These are phyloP conservation scores for Plusia festucae DNA, from an alignment of 2,888 invertebrate genomes.

Conservation along the genomic window DNA sequence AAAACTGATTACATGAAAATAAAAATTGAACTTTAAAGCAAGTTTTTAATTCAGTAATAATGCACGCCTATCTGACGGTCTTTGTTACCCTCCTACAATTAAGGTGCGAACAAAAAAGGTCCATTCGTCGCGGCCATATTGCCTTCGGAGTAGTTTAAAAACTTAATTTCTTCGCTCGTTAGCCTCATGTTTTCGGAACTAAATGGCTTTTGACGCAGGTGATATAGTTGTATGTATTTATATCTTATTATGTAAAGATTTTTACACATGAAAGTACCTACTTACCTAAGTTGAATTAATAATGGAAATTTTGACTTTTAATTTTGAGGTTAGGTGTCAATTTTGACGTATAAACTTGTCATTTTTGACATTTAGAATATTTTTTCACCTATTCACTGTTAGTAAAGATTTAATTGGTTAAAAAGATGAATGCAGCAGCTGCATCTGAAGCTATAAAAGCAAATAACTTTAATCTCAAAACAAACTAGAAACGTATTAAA, in stretches of 20 bases:
- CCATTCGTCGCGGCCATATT: constrained; percentile 63
- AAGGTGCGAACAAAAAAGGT: constrained; percentile 57
- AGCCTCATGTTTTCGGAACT: constrained; percentile 55
- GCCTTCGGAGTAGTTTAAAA: constrained; percentile 71
- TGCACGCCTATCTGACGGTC: constrained; percentile 32
- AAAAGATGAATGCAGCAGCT: constrained; percentile 19
- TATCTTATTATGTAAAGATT: constrained; percentile 19
- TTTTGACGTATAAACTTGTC: not conserved
- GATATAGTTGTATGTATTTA: constrained; percentile 27
- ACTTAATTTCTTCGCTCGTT: constrained; percentile 77
- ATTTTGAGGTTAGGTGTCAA: not conserved
- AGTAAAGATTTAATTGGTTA: not conserved
- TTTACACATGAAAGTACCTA: too few species aligned
- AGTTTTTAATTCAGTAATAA: not conserved
- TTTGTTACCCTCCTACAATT: constrained; percentile 51
- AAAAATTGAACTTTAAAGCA: not conserved
- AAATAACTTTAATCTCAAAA: constrained; percentile 25
- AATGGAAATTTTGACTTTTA: not conserved
- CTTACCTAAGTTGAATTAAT: too few species aligned
- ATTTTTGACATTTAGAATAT: not conserved
- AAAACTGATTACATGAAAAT: not conserved
- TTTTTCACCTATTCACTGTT: not conserved
- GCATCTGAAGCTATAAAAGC: constrained; percentile 8
- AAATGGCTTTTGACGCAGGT: constrained; percentile 32
- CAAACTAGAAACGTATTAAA: constrained; percentile 49